Evolutionary conservation across 2,797 vertebrate genomes (phyloP).

Genomic region (Hoplostethus mediterraneus): DNA sequence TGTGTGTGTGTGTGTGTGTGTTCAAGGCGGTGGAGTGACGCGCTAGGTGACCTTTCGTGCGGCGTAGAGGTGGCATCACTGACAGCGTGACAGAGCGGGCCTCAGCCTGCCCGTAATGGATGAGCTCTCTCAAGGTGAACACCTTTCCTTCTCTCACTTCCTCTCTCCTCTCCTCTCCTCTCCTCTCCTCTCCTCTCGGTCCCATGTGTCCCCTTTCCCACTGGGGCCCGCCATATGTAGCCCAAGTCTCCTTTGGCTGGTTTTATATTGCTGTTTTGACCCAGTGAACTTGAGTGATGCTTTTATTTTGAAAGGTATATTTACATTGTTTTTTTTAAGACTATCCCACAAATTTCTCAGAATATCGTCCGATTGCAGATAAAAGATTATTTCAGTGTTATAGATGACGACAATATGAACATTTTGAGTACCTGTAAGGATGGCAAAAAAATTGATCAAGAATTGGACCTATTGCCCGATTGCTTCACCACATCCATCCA

Average conservation of each 20-base stretch:
- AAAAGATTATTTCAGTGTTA: too few species aligned
- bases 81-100: slow-evolving; percentile 87
- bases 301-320: neutral
- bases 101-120: slow-evolving; percentile 85
- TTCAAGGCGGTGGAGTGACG: slow-evolving; percentile 68
- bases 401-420: neutral
- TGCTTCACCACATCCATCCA: slow-evolving; percentile 35
- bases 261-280: slow-evolving; percentile 44
- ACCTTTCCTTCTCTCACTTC: slow-evolving; percentile 67
- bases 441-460: neutral
- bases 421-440: neutral
- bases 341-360: neutral
- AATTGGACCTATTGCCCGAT: neutral
- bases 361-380: neutral
- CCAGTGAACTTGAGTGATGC: slow-evolving; percentile 52
- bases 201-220: slow-evolving; percentile 66
- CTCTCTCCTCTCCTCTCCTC: slow-evolving; percentile 35
- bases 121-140: slow-evolving; percentile 88
- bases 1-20: slow-evolving; percentile 41
- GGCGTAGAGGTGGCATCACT: slow-evolving; percentile 81
- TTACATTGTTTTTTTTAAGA: neutral
- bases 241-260: slow-evolving; percentile 58
- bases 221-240: slow-evolving; percentile 56
- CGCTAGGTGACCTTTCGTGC: slow-evolving; percentile 85
- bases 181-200: slow-evolving; percentile 48